Evolutionary conservation across 1,140 invertebrate genomes (phyloP).

Genomic region (Drosophila mojavensis): DNA sequence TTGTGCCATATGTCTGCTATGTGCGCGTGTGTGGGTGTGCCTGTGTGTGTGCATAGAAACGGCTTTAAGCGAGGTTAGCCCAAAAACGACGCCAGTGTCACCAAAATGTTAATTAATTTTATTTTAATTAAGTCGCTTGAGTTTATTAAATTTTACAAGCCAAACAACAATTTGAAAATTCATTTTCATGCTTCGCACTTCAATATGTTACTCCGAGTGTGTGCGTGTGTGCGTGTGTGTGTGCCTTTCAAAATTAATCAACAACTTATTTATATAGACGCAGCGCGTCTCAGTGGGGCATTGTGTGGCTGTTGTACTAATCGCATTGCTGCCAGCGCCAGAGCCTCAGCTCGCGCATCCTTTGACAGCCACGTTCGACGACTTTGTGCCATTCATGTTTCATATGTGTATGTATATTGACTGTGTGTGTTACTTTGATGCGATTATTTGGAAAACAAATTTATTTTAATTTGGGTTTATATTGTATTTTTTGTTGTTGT

Average conservation of each 20-base stretch:
- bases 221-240: conserved; percentile 5
- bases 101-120: conserved; percentile 67
- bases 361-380: background rate
- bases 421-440: background rate
- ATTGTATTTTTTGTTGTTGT: background rate
- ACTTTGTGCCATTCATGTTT: background rate
- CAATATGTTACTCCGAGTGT: conserved; percentile 6
- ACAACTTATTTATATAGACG: conserved; percentile 67
- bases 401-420: background rate
- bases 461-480: too few relatives aligned
- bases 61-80: background rate
- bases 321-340: conserved; percentile 15
- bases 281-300: conserved; percentile 9
- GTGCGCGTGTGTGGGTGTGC: too few relatives aligned
- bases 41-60: background rate
- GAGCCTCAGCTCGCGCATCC: background rate
- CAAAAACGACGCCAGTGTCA: conserved; percentile 29
- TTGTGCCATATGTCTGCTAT: background rate
- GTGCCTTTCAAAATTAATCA: conserved; percentile 72
- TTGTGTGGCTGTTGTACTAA: background rate
- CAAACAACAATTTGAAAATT: conserved; percentile 15
- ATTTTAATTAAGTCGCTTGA: conserved; percentile 70
- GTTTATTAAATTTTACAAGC: conserved; percentile 65
- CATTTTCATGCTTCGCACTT: conserved; percentile 5
- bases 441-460: background rate